Evolutionary conservation across 1,140 invertebrate genomes (phyloP), one percentile per base, ranked within the genome.

Genomic region (Penaeus vannamei): DNA sequence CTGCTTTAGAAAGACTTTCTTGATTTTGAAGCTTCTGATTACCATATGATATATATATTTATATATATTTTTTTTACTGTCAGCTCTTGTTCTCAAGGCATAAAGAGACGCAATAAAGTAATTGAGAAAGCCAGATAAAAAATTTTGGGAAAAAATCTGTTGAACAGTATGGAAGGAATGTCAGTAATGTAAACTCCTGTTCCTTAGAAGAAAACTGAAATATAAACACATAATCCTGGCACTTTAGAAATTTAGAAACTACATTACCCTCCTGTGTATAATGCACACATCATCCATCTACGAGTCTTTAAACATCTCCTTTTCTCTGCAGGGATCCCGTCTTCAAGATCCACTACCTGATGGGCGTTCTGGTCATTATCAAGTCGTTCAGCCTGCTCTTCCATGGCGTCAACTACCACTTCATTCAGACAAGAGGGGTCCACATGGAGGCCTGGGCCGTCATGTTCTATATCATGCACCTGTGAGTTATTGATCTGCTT

Each of bases 371-470:
- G 79, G 97, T 99, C 1, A 98, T 97, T 92, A 93, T 99, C 14
- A 99, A 99, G 93, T 96, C 98, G 0, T 92, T 99, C 19, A 98
- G 98, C 0, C 93, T 99, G 66, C 95, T 99, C 61, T 99, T 99
- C 93, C 98, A 99, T 93, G 97, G 97, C 84, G 97, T 99, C 32
- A 99, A 99, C 93, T 99, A 96, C 93, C 97, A 99, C 92, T 99
- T 98, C 92, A 99, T 99, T 92, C 95, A 98, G 93, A 96, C 95
- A n/a, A 95, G 97, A 91, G 99, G 98, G 22, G 96, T 97, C 91
- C 98, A 99, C 92, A 96, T 99, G 36, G 98, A 98, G 80, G 97
- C 98, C 7, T 99, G 98, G 98, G 98, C 98, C 20, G 97, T 99
- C 91, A 93, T 99, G 0, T 99, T 97, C 93, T 99, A 99, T 91